A percentile compares a stretch with the other conserved stretches of the same genome.
Conservation (phyloP, 2,113 vertebrate species). For the Tenrec ecaudatus region DNA sequence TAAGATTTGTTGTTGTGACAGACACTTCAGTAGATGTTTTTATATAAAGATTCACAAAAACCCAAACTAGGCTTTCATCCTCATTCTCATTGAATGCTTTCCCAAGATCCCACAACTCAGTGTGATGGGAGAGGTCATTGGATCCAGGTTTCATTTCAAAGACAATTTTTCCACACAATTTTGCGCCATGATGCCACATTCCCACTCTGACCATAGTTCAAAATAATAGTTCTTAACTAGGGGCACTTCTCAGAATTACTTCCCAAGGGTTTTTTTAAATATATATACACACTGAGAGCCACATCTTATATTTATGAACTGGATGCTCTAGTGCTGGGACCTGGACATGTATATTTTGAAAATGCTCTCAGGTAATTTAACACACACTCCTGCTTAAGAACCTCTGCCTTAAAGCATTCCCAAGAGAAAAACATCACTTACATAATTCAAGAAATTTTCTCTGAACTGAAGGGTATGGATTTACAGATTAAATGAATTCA, state of each 20-base stretch:
- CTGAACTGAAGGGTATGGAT: constrained; percentile 52
- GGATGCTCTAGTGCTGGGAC: neutral
- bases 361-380: constrained; percentile 33
- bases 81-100: neutral
- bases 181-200: neutral
- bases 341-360: neutral
- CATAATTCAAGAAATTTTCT: constrained; percentile 56
- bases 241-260: constrained; percentile 39
- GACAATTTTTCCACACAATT: neutral
- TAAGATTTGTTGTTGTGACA: too few relatives aligned
- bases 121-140: neutral
- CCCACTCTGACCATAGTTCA: neutral
- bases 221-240: constrained; percentile 21
- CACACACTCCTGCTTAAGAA: constrained; percentile 38
- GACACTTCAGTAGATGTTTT: constrained; percentile 3
- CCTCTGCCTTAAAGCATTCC: constrained; percentile 31
- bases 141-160: constrained; percentile 6
- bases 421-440: constrained; percentile 4
- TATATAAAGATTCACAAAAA: constrained; percentile 33
- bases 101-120: neutral
- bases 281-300: neutral
- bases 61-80: neutral
- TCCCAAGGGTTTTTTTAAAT: neutral
- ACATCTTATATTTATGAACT: neutral
- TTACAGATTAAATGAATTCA: constrained; percentile 38